phyloP scores from a whole-genome alignment of 2,797 vertebrate species.

The Sebastes matsubarae region DNA sequence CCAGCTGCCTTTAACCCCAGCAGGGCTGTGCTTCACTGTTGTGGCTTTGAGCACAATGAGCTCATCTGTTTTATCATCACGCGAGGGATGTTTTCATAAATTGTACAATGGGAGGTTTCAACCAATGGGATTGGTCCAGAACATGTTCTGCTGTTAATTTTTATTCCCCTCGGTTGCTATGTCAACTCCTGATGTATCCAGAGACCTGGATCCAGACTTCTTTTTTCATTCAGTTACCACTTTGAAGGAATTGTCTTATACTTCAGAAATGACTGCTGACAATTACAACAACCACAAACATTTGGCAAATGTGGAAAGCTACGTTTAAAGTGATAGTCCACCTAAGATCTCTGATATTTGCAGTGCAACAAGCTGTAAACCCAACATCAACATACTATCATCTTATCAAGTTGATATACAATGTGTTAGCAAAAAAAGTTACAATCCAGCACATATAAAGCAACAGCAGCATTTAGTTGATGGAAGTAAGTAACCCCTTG shows the following conservation, averaged over 20 bases:
- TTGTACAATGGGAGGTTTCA: neutral
- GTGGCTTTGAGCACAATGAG: slow-evolving; percentile 31
- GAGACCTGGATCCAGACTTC: neutral
- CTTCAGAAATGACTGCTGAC: neutral
- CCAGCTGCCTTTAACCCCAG: slow-evolving; percentile 3
- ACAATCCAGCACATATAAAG: neutral
- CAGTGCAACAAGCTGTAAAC: neutral
- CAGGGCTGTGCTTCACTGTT: neutral
- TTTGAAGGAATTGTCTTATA: slow-evolving; percentile 3
- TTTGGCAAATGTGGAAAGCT: neutral
- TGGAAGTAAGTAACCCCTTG: neutral
- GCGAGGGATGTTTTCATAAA: slow-evolving; percentile 15
- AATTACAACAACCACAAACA: slow-evolving; percentile 5
- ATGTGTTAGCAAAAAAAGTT: neutral
- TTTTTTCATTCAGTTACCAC: neutral
- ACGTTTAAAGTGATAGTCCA: neutral
- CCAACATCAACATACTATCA: neutral
- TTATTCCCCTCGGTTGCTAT: neutral
- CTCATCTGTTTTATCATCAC: slow-evolving; percentile 45
- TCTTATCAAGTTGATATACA: neutral
- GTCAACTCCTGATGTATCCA: neutral
- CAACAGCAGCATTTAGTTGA: neutral
- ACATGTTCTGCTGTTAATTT: slow-evolving; percentile 6
- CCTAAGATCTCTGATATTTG: neutral
- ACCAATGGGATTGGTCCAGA: neutral